Base-by-base conservation (phyloP, 2,113 vertebrate genomes). In the Scomber japonicus region DNA sequence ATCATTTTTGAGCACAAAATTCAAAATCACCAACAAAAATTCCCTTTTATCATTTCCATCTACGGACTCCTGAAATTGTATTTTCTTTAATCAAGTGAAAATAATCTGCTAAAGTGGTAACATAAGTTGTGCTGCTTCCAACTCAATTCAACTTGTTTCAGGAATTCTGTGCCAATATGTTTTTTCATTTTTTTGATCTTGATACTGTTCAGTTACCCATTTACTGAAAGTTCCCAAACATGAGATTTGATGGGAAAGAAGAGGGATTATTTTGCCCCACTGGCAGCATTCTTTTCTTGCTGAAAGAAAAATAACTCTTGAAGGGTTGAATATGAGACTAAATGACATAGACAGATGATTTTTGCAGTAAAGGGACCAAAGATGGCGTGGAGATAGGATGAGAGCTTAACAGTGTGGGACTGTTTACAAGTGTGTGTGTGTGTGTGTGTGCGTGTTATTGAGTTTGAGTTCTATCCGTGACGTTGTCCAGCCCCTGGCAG, bases 401-500 rank as follows among this genome's bases (percentile, higher is more conserved):
- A 40, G 60, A 50, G 71, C 13, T 57, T 27, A 10, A 48, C 24
- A 62, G 8, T 68, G 46, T 69, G 71, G 30, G 57, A 66, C 76
- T 81, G 48, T 68, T 55, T 74, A 60, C 27, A 40, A 64, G 31
- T 63, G 21, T 31, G 61, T 35, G 30, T 65, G 45, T 62, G 57
- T 75, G 13, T 63, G n/a, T 44, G 60, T 56, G 44, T 64, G 53
- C 55, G 63, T 55, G 44, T 55, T 21, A 21, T 21, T 21, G 27
- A 66, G 68, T 55, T 56, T 5, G 40, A 35, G 14, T 51, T 65
- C 35, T 49, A 67, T 83, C 75, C 80, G 68, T 89, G 82, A 83
- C 44, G 77, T 40, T 80, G 81, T 89, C 66, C 72, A 85, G 68
- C 71, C 62, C 48, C 78, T 88, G 78, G 91, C 88, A 86, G 65